Conservation (phyloP, 2,797 vertebrate species). For the Nothura maculosa region DNA sequence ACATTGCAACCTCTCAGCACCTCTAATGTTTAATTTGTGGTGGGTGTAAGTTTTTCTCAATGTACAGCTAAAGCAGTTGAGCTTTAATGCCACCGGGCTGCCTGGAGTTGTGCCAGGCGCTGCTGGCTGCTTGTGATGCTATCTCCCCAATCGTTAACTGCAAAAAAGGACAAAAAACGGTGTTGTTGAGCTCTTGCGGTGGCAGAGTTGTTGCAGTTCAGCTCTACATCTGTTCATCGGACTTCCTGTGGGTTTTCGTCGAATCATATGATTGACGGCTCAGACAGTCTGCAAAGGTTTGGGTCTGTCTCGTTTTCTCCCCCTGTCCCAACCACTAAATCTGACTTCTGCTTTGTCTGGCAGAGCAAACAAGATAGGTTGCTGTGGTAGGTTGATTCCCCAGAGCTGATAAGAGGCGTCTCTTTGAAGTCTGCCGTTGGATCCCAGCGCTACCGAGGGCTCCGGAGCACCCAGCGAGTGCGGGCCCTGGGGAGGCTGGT, state of each 20-base stretch:
- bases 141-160: constrained; percentile 50
- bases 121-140: constrained; percentile 32
- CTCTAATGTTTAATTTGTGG: neutral
- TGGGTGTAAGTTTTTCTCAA: neutral
- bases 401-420: constrained; percentile 57
- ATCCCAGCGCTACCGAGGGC: constrained; percentile 38
- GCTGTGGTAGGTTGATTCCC: constrained; percentile 70
- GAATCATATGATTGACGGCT: constrained; percentile 70
- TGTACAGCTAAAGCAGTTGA: neutral
- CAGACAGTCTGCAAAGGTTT: constrained; percentile 74
- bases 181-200: constrained; percentile 61
- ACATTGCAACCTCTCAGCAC: neutral
- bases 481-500: constrained; percentile 21
- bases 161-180: neutral
- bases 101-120: constrained; percentile 33
- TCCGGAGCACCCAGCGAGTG: constrained; percentile 31
- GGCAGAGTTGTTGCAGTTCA: constrained; percentile 55
- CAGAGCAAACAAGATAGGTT: constrained; percentile 63
- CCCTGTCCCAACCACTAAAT: constrained; percentile 64
- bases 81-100: neutral
- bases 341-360: constrained; percentile 79
- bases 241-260: constrained; percentile 83
- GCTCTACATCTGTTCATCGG: constrained; percentile 74
- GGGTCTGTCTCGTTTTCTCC: constrained; percentile 62
- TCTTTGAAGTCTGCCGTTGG: neutral